Evolutionary conservation across 2,888 invertebrate species (phyloP).

Genomic region (Hemicrepidius hirtus): DNA sequence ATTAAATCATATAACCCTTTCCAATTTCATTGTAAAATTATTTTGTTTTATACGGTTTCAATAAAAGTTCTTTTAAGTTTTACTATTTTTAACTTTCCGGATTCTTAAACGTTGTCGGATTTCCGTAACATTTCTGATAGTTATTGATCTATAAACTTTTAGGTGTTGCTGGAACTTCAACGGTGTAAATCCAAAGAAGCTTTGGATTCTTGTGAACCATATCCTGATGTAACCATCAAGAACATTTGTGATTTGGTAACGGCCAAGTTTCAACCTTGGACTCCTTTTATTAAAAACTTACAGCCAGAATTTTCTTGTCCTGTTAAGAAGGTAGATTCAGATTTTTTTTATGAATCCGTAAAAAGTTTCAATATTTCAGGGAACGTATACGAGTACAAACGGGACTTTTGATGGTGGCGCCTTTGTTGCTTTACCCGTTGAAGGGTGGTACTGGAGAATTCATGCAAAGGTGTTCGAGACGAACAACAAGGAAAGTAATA

Average conservation of each 20-base stretch:
- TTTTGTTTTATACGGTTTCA: too few species aligned
- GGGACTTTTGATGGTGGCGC: conserved; percentile 62
- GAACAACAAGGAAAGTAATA: conserved; percentile 37
- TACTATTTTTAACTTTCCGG: too few species aligned
- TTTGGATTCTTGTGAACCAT: conserved; percentile 64
- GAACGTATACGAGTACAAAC: conserved; percentile 57
- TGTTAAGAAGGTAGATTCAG: conserved; percentile 57
- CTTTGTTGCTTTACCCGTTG: conserved; percentile 58
- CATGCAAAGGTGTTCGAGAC: conserved; percentile 54
- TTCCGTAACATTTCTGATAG: neutral
- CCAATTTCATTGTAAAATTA: too few species aligned
- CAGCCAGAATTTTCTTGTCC: conserved; percentile 60
- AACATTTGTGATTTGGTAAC: conserved; percentile 59
- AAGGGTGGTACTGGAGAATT: conserved; percentile 64
- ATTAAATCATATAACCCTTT: too few species aligned
- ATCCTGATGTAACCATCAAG: conserved; percentile 60
- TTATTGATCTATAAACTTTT: conserved; percentile 39
- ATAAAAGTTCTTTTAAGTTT: too few species aligned
- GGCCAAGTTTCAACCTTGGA: conserved; percentile 60
- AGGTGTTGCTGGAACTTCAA: conserved; percentile 58
- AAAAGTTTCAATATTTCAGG: conserved; percentile 55
- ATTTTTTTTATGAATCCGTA: neutral
- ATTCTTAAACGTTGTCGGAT: too few species aligned
- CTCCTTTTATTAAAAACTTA: conserved; percentile 56
- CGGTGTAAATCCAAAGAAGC: conserved; percentile 61